These are phyloP conservation scores for Chamaetylas fuelleborni DNA, from an alignment of 2,113 vertebrate genomes.

Conservation along the genomic window DNA sequence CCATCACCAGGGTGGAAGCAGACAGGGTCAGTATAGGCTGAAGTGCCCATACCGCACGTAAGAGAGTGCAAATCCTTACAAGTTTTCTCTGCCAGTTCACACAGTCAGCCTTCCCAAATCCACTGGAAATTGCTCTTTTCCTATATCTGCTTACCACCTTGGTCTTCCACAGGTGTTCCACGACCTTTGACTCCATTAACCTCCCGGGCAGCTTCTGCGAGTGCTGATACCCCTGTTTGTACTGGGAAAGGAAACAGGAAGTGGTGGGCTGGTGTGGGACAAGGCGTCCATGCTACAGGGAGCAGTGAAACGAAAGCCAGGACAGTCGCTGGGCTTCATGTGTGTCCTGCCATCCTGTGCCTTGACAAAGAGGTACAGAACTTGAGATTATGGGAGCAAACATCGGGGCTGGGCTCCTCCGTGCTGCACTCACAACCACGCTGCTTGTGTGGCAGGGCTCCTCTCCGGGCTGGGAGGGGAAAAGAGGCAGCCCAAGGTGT, in stretches of 20 bases:
- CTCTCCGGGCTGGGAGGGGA: fast-evolving
- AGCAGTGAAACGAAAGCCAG: not conserved
- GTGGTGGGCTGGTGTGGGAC: not conserved
- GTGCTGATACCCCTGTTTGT: not conserved
- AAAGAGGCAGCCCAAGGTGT: not conserved
- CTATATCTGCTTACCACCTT: not conserved
- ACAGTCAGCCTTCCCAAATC: not conserved
- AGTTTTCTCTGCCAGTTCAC: not conserved
- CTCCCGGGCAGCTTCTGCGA: fast-evolving
- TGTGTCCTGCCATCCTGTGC: fast-evolving
- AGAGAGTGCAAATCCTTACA: not conserved
- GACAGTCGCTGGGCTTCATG: fast-evolving
- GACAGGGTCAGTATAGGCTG: not conserved
- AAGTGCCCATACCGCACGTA: fast-evolving
- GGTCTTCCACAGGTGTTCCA: not conserved
- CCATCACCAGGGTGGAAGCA: not conserved
- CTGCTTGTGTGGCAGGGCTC: fast-evolving
- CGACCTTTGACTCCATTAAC: fast-evolving
- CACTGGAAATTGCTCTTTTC: not conserved
- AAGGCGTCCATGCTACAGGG: not conserved
- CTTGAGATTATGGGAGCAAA: not conserved
- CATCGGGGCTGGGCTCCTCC: not conserved
- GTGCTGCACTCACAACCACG: not conserved
- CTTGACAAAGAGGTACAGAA: not conserved
- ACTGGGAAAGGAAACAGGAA: not conserved